Evolutionary conservation across 1,140 invertebrate genomes (phyloP), one percentile per base, ranked within the genome.

Genomic region (Holcopasites calliopsidis): DNA sequence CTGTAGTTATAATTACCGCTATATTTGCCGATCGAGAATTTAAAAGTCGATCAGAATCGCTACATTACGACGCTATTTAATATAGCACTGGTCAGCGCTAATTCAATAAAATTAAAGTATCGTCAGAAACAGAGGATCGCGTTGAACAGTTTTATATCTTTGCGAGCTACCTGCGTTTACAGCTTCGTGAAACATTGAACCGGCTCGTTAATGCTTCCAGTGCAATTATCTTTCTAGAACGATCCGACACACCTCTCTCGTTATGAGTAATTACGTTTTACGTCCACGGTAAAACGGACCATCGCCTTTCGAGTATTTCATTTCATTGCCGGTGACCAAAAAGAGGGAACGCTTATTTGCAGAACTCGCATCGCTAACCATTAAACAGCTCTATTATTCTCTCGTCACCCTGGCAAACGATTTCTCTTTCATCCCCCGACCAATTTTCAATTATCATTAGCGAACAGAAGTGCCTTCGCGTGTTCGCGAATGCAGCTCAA

Each of bases 191-290:
- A 71, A 61, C 42, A n/a, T 71, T 71, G 38, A 35, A 33, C 28
- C 8, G 11, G 3, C 54, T 44, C 44, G 33, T 72, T 72, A 50
- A n/a, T 8, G 44, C 47, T 72, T 40, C 21, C 23, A 28, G n/a
- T 18, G 6, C 0, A 28, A 61, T 71, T 62, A 72, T 72, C 69
- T 62, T 33, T 38, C 13, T 23, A 4, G 44, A 62, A 61, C 47
- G 40, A 52, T 62, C 47, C 38, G 44, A 49, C 69, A 50, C 35
- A 28, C 69, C 33, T 61, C n/a, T n/a, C 10, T 13, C 2, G 58
- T 62, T 72, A 72, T 11, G 44, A 40, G 18, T 40, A 52, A 72
- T 72, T 44, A 61, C 62, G 38, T 18, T 50, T 31, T 40, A 72
- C 26, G 44, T 6, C 11, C 33, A 31, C 23, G 33, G 5, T 38